These are phyloP conservation scores for Bugulina stolonifera DNA, from an alignment of 2,888 invertebrate genomes.

Conservation along the genomic window DNA sequence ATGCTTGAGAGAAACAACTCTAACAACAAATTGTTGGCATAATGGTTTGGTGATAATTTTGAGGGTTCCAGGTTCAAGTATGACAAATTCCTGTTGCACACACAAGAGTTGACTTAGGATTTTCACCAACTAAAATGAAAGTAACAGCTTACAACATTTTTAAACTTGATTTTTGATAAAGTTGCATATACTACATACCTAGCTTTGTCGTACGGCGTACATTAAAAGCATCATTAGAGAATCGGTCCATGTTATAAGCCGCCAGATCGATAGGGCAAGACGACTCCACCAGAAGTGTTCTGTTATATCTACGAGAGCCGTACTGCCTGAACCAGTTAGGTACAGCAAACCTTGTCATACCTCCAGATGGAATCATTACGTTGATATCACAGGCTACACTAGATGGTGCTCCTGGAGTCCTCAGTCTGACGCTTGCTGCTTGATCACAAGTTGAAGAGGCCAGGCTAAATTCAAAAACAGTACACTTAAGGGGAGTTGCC, in stretches of 20 bases:
- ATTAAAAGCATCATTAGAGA: slow-evolving; percentile 12
- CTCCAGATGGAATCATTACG: neutral
- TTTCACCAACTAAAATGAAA: no score
- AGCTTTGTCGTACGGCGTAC: neutral
- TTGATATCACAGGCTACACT: neutral
- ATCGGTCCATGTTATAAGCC: neutral
- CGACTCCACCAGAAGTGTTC: neutral
- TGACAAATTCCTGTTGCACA: no score
- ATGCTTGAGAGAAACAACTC: no score
- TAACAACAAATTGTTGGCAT: no score
- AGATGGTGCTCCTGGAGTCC: neutral
- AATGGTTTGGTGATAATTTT: no score
- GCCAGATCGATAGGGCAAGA: neutral
- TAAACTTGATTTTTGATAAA: no score
- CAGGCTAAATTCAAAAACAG: neutral
- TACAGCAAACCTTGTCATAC: neutral
- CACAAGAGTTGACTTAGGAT: no score
- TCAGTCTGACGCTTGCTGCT: neutral
- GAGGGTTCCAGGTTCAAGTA: no score
- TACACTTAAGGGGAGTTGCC: no score
- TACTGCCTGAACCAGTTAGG: neutral
- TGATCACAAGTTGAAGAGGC: neutral
- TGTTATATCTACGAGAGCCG: neutral
- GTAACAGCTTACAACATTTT: no score
- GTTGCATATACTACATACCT: no score